Conservation (phyloP, 2,113 vertebrate genomes). For the Pachycephala philippinensis region DNA sequence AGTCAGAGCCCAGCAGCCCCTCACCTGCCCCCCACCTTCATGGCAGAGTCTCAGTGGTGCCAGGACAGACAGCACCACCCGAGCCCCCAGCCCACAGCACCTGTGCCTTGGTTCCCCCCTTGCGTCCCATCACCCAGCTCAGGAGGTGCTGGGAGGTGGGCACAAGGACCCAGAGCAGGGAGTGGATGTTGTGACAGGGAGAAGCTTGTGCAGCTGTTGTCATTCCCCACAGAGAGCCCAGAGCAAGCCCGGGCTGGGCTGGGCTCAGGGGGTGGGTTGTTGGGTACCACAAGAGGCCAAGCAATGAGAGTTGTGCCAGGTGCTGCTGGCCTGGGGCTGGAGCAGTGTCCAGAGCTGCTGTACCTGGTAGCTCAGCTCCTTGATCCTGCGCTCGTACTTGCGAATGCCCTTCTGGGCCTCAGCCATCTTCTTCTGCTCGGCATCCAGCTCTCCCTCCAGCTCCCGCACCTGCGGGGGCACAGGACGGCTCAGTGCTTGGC, state of each 20-base stretch:
- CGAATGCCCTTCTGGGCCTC: conserved; percentile 90
- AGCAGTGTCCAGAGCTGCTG: not conserved
- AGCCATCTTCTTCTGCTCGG: conserved; percentile 84
- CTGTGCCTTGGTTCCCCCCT: fast-evolving
- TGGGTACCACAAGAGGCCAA: not conserved
- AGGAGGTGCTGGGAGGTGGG: not conserved
- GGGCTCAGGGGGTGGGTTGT: not conserved
- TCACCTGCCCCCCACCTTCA: not conserved
- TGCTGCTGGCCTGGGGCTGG: not conserved
- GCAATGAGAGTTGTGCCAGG: not conserved
- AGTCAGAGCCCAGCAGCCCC: not conserved
- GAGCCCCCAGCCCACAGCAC: not conserved
- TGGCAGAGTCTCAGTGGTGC: not conserved
- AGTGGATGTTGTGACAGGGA: not conserved
- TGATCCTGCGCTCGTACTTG: conserved; percentile 86
- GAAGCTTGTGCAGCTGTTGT: not conserved
- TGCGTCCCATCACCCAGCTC: not conserved
- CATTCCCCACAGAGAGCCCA: not conserved
- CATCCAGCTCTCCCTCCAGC: conserved; percentile 85
- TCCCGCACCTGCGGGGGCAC: conserved; percentile 78
- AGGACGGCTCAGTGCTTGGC: not conserved
- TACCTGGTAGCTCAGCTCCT: conserved; percentile 89
- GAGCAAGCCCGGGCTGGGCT: not conserved
- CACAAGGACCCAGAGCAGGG: not conserved
- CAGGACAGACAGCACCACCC: not conserved